Percentiles rank a stretch among this genome's conserved stretches.
Evolutionary conservation across 2,888 invertebrate species (phyloP).

Genomic region (Notodonta dromedarius): DNA sequence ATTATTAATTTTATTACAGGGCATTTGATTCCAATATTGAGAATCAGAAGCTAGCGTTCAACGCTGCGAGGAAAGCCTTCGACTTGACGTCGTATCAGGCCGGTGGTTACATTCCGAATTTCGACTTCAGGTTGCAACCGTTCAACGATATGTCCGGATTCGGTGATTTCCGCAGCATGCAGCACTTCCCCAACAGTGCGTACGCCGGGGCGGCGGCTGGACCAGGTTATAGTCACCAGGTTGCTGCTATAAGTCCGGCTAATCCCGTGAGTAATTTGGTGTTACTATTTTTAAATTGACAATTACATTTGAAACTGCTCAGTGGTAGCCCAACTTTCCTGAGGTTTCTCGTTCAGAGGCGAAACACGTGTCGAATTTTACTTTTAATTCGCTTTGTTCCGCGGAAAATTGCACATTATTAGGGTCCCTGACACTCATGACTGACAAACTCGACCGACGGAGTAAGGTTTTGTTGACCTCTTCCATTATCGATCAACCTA

Average conservation of each 20-base stretch:
- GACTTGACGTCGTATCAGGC: slow-evolving; percentile 67
- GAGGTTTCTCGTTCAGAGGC: no score
- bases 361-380: no score
- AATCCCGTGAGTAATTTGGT: slow-evolving; percentile 80
- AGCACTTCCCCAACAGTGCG: slow-evolving; percentile 58
- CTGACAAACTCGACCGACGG: no score
- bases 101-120: slow-evolving; percentile 59
- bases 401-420: no score
- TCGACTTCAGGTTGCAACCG: slow-evolving; percentile 58
- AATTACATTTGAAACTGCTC: no score
- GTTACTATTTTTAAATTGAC: no score
- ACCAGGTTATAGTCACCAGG: slow-evolving; percentile 82
- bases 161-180: slow-evolving; percentile 27
- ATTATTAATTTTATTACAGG: slow-evolving; percentile 56
- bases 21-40: slow-evolving; percentile 61
- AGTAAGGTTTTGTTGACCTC: no score
- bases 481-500: no score
- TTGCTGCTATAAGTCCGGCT: slow-evolving; percentile 83
- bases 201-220: slow-evolving; percentile 82
- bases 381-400: no score
- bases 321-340: no score
- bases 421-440: no score
- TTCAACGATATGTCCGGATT: slow-evolving; percentile 30
- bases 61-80: slow-evolving; percentile 72
- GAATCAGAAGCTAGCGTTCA: slow-evolving; percentile 63